These are phyloP conservation scores for Paratilapia polleni DNA, from an alignment of 2,113 vertebrate genomes.

Conservation along the genomic window DNA sequence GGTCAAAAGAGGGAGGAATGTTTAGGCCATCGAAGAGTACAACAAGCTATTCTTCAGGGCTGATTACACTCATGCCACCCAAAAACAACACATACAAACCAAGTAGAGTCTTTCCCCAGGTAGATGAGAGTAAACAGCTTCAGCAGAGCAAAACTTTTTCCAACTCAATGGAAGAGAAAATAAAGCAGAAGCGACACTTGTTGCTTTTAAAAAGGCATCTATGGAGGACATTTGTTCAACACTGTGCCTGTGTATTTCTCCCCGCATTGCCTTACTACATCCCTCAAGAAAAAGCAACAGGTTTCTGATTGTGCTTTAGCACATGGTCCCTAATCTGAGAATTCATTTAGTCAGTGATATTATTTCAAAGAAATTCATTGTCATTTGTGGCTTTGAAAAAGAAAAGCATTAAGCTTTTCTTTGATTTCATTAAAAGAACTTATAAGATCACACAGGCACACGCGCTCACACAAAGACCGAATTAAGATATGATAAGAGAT, in stretches of 20 bases:
- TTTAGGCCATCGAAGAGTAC: slow-evolving; percentile 64
- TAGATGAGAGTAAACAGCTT: slow-evolving; percentile 25
- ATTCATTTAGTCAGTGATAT: background rate
- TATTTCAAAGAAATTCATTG: background rate
- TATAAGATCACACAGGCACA: slow-evolving; percentile 54
- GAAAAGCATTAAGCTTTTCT: slow-evolving; percentile 2
- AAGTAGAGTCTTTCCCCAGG: slow-evolving; percentile 36
- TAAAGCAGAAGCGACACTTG: slow-evolving; percentile 16
- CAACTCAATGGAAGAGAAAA: slow-evolving; percentile 14
- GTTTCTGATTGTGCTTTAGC: background rate
- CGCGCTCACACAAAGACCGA: slow-evolving; percentile 61
- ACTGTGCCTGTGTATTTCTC: background rate
- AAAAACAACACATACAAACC: slow-evolving; percentile 63
- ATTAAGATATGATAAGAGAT: slow-evolving; percentile 77
- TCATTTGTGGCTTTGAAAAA: background rate
- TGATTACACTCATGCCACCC: slow-evolving; percentile 48
- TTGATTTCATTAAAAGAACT: slow-evolving; percentile 46
- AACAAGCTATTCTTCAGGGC: slow-evolving; percentile 32
- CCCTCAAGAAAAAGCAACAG: slow-evolving; percentile 36
- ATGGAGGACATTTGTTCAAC: background rate
- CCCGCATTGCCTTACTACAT: background rate
- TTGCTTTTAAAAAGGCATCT: slow-evolving; percentile 34
- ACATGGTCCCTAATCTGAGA: background rate
- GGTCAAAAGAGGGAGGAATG: slow-evolving; percentile 54
- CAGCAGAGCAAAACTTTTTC: slow-evolving; percentile 21